A percentile compares a stretch with the other conserved stretches of the same genome.
Conservation (phyloP, 2,113 vertebrate genomes). For the Stegastes partitus region DNA sequence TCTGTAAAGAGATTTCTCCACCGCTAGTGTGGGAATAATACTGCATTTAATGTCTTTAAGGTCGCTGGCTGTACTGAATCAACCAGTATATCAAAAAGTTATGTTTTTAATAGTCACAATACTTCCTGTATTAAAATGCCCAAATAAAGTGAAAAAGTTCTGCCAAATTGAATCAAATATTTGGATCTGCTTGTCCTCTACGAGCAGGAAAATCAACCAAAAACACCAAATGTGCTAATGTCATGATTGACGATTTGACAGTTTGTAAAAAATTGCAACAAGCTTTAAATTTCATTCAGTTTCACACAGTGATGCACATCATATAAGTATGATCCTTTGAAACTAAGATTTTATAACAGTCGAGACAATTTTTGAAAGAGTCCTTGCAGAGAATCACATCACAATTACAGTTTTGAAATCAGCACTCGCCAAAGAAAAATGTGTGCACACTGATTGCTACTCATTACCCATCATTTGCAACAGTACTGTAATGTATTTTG, state of each 20-base stretch:
- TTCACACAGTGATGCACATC: too few relatives aligned
- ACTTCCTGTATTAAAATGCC: not conserved
- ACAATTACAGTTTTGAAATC: not conserved
- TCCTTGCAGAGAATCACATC: not conserved
- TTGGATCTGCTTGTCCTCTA: not conserved
- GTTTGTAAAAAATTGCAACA: too few relatives aligned
- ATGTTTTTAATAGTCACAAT: conserved; percentile 4
- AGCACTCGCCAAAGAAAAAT: not conserved
- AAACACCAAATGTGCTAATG: too few relatives aligned
- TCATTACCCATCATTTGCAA: not conserved
- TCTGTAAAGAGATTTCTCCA: conserved; percentile 22
- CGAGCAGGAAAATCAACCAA: not conserved
- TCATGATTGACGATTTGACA: too few relatives aligned
- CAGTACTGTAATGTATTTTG: not conserved
- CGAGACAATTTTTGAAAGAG: too few relatives aligned
- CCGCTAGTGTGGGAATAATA: conserved; percentile 7
- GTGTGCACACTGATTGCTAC: not conserved
- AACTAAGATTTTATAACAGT: too few relatives aligned
- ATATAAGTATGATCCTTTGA: too few relatives aligned
- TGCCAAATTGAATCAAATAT: not conserved
- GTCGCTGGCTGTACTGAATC: conserved; percentile 15
- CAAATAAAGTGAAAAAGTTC: not conserved
- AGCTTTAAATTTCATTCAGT: too few relatives aligned
- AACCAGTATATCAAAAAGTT: not conserved
- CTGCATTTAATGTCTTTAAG: conserved; percentile 24